Percentiles rank a stretch among this genome's conserved stretches.
Evolutionary conservation across 2,113 vertebrate species (phyloP).

Genomic region (Psilopogon haemacephalus): DNA sequence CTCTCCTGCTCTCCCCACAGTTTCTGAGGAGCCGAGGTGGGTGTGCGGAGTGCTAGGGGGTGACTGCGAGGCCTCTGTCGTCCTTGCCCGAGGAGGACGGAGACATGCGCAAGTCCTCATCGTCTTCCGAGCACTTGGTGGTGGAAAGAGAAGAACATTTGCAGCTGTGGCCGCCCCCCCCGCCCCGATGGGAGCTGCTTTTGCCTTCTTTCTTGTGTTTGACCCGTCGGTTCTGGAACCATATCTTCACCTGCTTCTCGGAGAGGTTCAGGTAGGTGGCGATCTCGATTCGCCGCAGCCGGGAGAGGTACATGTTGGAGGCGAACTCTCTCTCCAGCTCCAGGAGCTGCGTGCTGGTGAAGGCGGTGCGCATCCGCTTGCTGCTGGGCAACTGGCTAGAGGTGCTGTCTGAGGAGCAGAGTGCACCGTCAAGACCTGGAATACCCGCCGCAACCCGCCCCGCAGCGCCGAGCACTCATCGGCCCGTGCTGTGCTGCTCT

Average conservation of each 20-base stretch:
- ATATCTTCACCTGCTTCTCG: constrained; percentile 99
- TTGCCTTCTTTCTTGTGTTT: constrained; percentile 99
- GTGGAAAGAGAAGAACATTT: constrained; percentile 91
- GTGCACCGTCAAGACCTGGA: background rate
- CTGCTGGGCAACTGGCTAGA: constrained; percentile 92
- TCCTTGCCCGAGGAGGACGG: constrained; percentile 96
- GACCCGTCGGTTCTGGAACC: constrained; percentile 98
- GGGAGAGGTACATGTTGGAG: constrained; percentile 98
- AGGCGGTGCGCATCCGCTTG: constrained; percentile 98
- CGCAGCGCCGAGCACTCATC: background rate
- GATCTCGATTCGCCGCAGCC: constrained; percentile 97
- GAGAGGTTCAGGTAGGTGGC: constrained; percentile 99
- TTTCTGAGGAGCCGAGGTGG: background rate
- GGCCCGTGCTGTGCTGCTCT: background rate
- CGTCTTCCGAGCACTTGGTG: constrained; percentile 89
- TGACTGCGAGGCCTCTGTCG: constrained; percentile 89
- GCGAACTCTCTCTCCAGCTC: constrained; percentile 98
- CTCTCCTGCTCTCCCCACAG: constrained; percentile 2
- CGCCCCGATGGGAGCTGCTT: constrained; percentile 79
- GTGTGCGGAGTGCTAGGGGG: constrained; percentile 69
- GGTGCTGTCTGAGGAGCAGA: constrained; percentile 82
- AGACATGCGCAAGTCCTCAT: constrained; percentile 91
- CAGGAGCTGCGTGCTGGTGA: constrained; percentile 98
- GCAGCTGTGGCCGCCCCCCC: constrained; percentile 81
- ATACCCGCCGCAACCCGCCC: background rate